Percentiles rank a stretch among this genome's conserved stretches.
Evolutionary conservation across 2,888 invertebrate species (phyloP).

Genomic region (Nebria brevicollis): DNA sequence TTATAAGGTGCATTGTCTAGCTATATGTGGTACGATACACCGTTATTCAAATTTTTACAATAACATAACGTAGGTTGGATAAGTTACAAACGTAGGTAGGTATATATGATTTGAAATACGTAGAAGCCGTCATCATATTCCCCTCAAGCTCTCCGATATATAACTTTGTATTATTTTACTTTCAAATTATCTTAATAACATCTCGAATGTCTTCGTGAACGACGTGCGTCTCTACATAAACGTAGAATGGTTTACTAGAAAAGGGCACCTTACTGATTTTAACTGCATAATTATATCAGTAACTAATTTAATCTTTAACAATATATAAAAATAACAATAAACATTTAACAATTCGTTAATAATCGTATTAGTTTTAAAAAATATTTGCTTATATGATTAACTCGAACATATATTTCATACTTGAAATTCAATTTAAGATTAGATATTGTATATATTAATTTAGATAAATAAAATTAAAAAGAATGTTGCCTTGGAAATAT

Average conservation of each 20-base stretch:
- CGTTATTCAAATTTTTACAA: conserved; percentile 17
- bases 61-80: conserved; percentile 10
- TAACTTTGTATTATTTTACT: conserved; percentile 47
- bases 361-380: too few species aligned
- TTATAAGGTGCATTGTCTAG: not conserved
- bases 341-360: too few species aligned
- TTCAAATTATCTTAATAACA: conserved; percentile 47
- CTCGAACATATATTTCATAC: too few species aligned
- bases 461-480: too few species aligned
- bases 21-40: not conserved
- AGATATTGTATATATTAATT: too few species aligned
- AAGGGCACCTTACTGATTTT: not conserved
- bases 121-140: conserved; percentile 46
- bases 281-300: too few species aligned
- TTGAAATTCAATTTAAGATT: too few species aligned
- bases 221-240: conserved; percentile 38
- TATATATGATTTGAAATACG: conserved; percentile 42
- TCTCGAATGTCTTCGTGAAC: conserved; percentile 47
- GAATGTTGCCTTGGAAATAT: too few species aligned
- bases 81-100: conserved; percentile 3
- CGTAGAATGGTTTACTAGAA: conserved; percentile 5
- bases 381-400: too few species aligned
- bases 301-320: too few species aligned
- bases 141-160: conserved; percentile 43
- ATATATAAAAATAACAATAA: too few species aligned